Evolutionary conservation across 2,797 vertebrate genomes (phyloP).

Genomic region (Lepus oiostolus): DNA sequence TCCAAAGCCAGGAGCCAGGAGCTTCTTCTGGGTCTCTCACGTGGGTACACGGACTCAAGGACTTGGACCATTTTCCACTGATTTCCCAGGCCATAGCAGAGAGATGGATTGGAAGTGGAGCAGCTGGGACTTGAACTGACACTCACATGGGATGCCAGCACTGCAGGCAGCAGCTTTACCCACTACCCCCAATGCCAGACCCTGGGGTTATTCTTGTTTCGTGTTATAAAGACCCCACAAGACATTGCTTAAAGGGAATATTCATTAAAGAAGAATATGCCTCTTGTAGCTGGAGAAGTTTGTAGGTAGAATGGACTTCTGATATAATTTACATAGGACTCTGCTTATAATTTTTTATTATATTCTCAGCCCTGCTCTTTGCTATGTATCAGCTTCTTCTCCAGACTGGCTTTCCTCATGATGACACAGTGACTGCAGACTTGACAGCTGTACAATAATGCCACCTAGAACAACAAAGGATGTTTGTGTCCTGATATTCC

Average conservation of each 20-base stretch:
- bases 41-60: too few species aligned
- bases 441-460: neutral
- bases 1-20: too few species aligned
- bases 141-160: too few species aligned
- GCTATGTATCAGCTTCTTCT: neutral
- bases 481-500: neutral
- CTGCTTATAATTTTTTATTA: neutral
- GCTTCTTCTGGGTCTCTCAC: too few species aligned
- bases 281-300: neutral
- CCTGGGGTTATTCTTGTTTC: neutral
- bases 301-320: neutral
- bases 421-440: neutral
- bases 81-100: too few species aligned
- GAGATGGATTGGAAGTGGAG: too few species aligned
- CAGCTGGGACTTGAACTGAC: too few species aligned
- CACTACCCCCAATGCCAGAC: too few species aligned
- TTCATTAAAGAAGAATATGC: neutral
- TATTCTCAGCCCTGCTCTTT: neutral
- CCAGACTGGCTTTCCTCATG: neutral
- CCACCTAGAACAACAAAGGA: neutral
- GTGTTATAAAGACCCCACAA: neutral
- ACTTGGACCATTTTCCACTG: too few species aligned
- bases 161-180: too few species aligned
- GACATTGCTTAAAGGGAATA: neutral
- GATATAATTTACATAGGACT: neutral